A percentile compares a stretch with the other conserved stretches of the same genome.
Conservation (phyloP, 2,113 vertebrate genomes). For the Cephalophus harveyi region DNA sequence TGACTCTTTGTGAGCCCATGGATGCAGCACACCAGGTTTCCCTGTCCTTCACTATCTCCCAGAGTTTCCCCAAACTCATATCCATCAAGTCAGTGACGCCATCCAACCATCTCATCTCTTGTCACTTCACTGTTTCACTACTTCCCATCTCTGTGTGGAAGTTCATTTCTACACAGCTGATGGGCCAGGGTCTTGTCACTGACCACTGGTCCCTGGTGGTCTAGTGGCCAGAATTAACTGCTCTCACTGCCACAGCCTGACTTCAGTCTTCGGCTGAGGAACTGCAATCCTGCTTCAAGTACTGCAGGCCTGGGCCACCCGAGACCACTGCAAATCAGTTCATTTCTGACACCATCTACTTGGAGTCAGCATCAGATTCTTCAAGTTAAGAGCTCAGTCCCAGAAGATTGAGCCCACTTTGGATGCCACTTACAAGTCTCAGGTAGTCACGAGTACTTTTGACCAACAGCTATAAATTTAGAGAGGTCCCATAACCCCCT, state of each 20-base stretch:
- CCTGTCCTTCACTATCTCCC: no score
- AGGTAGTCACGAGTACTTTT: neutral
- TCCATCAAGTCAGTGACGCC: no score
- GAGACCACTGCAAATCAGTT: neutral
- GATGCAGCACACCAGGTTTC: no score
- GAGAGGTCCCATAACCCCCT: neutral
- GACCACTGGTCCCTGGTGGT: neutral
- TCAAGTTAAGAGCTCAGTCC: neutral
- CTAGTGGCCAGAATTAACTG: neutral
- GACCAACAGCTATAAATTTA: neutral
- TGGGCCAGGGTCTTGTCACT: neutral
- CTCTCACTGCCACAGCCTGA: neutral
- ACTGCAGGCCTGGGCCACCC: neutral
- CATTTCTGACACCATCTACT: no score
- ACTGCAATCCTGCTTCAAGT: fast-evolving
- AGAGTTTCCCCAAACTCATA: no score
- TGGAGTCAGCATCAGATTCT: neutral
- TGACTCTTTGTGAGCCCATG: no score
- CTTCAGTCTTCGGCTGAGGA: neutral
- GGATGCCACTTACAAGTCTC: neutral
- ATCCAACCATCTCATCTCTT: neutral
- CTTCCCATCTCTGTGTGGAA: neutral
- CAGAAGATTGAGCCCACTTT: neutral
- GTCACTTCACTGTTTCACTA: neutral
- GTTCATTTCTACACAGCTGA: neutral